Evolutionary conservation across 2,113 vertebrate species (phyloP), one percentile per base, ranked within the genome.

Genomic region (Bambusicola thoracicus): DNA sequence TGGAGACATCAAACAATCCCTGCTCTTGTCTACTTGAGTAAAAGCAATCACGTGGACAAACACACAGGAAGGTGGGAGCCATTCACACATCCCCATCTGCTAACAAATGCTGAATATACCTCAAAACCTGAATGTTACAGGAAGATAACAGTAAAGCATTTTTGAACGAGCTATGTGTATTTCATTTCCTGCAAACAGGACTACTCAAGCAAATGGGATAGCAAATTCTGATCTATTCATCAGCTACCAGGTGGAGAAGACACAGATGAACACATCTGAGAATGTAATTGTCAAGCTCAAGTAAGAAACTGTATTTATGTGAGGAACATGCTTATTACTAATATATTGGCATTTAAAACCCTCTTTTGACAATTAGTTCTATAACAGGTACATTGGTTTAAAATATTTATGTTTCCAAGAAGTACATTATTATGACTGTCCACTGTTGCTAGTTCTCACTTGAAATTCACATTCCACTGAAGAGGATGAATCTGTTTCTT

Each of bases 341-440:
- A 40, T 68, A 72, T 6, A 38, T 20, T 38, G 14, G 8, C 11
- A 34, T 41, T 88, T 88, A 27, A 46, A 75, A 40, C 8, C 58
- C 1, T 40, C 2, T 53, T 0, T 1, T 43, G 38, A 18, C 20
- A 36, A 8, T 20, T 3, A 76, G 11, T 1, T 87, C 68, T 76
- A 2, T 30, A 41, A n/a, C 4, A 81, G 18, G 30, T 36, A 8
- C 0, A 1, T 46, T 56, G 46, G 21, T 43, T 85, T 82, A 12
- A 63, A 43, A 34, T 17, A 4, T 25, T 51, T 74, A 6, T 11
- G 8, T 34, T 93, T 67, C 30, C 27, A 29, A 80, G 32, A 3
- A 24, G 3, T 19, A 7, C 9, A 8, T 38, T 79, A 30, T 5
- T 49, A 22, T 65, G 22, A 44, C 6, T n/a, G 4, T 4, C 25